Conservation (phyloP, 1,140 invertebrate genomes). For the Aphelenchoides avenae region DNA sequence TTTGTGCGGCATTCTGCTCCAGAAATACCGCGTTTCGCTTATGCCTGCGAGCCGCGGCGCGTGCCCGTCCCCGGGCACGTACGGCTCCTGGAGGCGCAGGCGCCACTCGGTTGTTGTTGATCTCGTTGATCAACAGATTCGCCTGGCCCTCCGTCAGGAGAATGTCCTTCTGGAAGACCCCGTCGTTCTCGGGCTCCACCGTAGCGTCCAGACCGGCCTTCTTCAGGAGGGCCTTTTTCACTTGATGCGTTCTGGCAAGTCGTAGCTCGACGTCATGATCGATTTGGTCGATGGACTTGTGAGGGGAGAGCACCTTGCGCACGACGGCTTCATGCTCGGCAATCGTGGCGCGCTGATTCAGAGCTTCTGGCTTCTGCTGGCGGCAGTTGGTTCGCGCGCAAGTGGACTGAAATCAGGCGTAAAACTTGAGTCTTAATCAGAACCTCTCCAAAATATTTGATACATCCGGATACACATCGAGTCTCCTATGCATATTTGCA, state of each 20-base stretch:
- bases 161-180: constrained; percentile 47
- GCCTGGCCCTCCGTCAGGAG: constrained; percentile 42
- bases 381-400: constrained; percentile 11
- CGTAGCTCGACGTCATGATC: constrained; percentile 41
- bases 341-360: constrained; percentile 24
- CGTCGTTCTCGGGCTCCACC: constrained; percentile 40
- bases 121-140: constrained; percentile 32
- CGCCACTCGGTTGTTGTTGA: constrained; percentile 32
- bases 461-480: too few relatives aligned
- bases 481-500: too few relatives aligned
- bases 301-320: constrained; percentile 4
- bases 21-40: constrained; percentile 29
- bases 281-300: too few relatives aligned
- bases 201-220: constrained; percentile 36
- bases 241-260: constrained; percentile 37
- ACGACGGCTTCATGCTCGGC: constrained; percentile 27
- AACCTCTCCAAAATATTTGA: constrained; percentile 4
- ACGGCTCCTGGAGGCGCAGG: constrained; percentile 2
- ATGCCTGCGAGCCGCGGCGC: background rate
- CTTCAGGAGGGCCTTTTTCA: constrained; percentile 40
- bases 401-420: constrained; percentile 28
- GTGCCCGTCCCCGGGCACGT: background rate
- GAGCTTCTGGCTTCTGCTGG: constrained; percentile 24
- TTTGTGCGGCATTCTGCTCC: constrained; percentile 18
- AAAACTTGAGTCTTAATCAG: too few relatives aligned